Evolutionary conservation across 2,113 vertebrate genomes (phyloP), one percentile per base, ranked within the genome.

Genomic region (Coryphaenoides rupestris): DNA sequence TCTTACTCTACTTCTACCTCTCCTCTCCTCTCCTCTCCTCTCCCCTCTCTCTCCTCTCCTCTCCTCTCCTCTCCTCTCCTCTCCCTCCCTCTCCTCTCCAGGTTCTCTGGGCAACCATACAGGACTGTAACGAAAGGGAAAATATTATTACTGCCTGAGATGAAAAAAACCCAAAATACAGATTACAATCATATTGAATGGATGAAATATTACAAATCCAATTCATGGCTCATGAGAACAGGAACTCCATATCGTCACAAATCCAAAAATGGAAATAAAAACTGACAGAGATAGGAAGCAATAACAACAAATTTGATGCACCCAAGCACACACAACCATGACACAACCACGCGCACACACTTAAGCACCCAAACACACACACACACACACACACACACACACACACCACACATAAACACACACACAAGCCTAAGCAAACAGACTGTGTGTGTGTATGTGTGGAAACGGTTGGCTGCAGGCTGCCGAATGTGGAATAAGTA

Each of bases 401-500:
- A 40, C 33, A 7, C n/a, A 40, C 9, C 33, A 10, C 9, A n/a
- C n/a, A n/a, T n/a, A n/a, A n/a, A n/a, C n/a, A n/a, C n/a, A n/a
- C n/a, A n/a, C n/a, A n/a, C n/a, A n/a, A n/a, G n/a, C 0, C 40
- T 15, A 1, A 6, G 3, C 63, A 16, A n/a, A 2, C 1, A 16
- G 46, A 24, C 55, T 54, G 58, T 58, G 58, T 33, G 19, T 55
- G 21, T 15, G 21, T 21, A n/a, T 10, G 47, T 54, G 58, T 58
- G 58, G 33, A 40, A 40, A 49, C 53, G 46, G 65, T 28, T 22
- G 59, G 45, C 45, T 69, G 68, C 75, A 63, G 12, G 16, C 55
- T 60, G 62, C 6, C 53, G 62, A 56, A 58, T 68, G 74, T 63
- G 59, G 77, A 85, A 86, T 87, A 86, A 83, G 61, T 69, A 62